phyloP scores from a whole-genome alignment of 1,140 invertebrate genomes.

The Brachionus asplanchnoidis region DNA sequence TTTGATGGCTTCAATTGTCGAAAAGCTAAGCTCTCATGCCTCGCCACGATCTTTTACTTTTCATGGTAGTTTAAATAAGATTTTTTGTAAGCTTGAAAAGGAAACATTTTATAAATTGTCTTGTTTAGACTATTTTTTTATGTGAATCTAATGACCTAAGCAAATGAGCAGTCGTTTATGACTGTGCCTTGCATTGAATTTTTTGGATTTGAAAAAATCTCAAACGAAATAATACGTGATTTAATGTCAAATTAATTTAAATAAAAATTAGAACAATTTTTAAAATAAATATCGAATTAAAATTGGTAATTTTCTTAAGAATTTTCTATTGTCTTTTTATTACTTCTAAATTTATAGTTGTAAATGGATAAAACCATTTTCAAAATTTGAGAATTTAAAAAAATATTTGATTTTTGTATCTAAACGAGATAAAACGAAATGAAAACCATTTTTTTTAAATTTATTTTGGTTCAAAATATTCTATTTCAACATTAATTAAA shows the following conservation, averaged over 20 bases:
- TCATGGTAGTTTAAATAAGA: neutral
- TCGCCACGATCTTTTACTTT: neutral
- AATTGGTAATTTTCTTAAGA: neutral
- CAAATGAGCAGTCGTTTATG: neutral
- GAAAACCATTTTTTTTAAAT: neutral
- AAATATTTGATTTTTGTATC: neutral
- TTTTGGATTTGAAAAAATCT: neutral
- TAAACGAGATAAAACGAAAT: too few species aligned
- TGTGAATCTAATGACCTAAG: neutral
- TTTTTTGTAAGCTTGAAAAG: neutral
- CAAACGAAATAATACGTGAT: neutral
- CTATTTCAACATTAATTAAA: neutral
- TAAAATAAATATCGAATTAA: neutral
- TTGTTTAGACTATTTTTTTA: neutral
- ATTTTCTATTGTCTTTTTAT: too few species aligned
- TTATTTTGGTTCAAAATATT: too few species aligned
- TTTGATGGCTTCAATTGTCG: neutral
- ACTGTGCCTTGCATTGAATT: neutral
- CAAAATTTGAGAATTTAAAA: neutral
- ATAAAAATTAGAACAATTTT: neutral
- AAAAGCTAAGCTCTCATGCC: neutral
- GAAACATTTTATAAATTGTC: neutral
- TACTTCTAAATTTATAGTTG: neutral
- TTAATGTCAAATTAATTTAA: slow-evolving; percentile 1
- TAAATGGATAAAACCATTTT: neutral